Evolutionary conservation across 64 coral and sea anemone species (phyloP), one percentile per base, ranked within the genome.

Genomic region (Montipora foliosa): DNA sequence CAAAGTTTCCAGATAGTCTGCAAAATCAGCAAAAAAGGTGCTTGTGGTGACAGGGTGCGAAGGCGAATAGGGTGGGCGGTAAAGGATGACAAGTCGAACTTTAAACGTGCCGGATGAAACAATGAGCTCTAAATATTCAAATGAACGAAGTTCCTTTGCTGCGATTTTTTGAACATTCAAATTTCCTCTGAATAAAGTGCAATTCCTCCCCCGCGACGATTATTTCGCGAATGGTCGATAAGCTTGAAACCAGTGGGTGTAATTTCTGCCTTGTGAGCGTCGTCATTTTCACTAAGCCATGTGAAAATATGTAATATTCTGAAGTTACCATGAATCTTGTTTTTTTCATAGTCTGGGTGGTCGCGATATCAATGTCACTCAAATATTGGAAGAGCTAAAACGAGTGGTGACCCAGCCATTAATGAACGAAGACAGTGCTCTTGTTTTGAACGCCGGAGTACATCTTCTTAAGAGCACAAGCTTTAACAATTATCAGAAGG

Each of bases 391-490:
- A 47, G 95, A 97, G 14, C 76, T 97, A 2, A 76, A 81, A 13
- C 75, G 17, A 81, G 92, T 94, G 5, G 92, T 94, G 6, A 94
- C 67, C 0, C 92, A 97, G 58, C 92, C 95, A 25, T 46, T 80
- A 14, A 97, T 97, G 95, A 88, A 94, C 57, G 13, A 85, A n/a
- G 77, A 91, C 71, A 97, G 95, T 66, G 92, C 95, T 1, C 46
- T 97, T 0, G 46, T 97, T 0, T 76, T 97, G 1, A 97, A 97
- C 58, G 81, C 95, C 2, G 95, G 95, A 8, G 90, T 97, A 19
- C 95, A 97, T 16, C 89, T 97, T 4, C 66, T 97, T 5, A 97
- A 97, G 21, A 97, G 92, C 69, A 90, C 93, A 5, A 97, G 90
- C 6, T 97, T 97, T 58, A 62, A 79, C 44, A 80, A 94, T 17